Conservation (phyloP, 30 jellyfish, hydroid and myxozoan genomes). For the Clytia hemisphaerica region DNA sequence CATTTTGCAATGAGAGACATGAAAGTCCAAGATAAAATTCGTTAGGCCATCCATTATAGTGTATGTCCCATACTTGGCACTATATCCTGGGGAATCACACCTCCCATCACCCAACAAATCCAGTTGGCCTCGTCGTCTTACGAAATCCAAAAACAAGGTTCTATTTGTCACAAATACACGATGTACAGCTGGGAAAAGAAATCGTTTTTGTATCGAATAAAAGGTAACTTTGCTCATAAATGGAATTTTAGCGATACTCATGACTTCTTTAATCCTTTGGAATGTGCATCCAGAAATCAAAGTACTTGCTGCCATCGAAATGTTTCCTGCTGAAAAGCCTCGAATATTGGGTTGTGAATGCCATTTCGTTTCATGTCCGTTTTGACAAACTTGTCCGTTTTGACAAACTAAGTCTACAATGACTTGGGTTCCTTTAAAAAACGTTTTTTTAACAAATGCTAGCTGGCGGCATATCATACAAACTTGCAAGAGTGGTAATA, state of each 20-base stretch:
- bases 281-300: constrained; percentile 9
- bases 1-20: no score
- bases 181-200: constrained; percentile 18
- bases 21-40: no score
- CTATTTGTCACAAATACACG: not conserved
- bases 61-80: constrained; percentile 34
- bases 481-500: no score
- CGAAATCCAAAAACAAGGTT: not conserved
- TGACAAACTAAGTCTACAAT: no score
- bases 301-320: constrained; percentile 9
- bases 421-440: no score
- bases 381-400: constrained; percentile 2
- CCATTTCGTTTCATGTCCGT: constrained; percentile 13
- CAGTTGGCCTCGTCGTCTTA: not conserved
- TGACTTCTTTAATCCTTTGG: constrained; percentile 14
- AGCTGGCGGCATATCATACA: no score
- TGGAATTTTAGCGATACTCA: constrained; percentile 10
- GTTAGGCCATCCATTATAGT: constrained; percentile 45
- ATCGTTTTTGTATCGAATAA: constrained; percentile 2
- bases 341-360: constrained; percentile 2
- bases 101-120: constrained; percentile 31
- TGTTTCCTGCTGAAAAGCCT: constrained; percentile 3
- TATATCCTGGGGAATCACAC: no score
- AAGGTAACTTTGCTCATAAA: constrained; percentile 8
- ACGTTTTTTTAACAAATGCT: no score